Evolutionary conservation across 2,113 vertebrate species (phyloP).

Genomic region (Excalfactoria chinensis): DNA sequence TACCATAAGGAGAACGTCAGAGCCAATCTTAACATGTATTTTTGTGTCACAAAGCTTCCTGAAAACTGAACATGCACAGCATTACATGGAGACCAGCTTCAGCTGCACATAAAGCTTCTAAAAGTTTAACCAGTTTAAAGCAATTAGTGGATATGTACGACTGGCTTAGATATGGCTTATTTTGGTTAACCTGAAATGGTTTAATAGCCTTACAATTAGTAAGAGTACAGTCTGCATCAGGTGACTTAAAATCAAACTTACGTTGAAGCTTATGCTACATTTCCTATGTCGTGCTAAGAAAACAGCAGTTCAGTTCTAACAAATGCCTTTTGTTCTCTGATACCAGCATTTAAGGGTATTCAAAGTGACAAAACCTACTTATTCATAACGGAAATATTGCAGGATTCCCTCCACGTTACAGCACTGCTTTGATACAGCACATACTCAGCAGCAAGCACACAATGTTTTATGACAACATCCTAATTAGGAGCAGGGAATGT

Average conservation of each 20-base stretch:
- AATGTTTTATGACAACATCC: constrained; percentile 11
- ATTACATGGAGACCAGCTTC: not conserved
- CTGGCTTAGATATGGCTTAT: not conserved
- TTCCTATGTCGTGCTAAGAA: not conserved
- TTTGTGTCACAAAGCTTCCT: not conserved
- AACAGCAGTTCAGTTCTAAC: not conserved
- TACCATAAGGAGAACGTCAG: not conserved
- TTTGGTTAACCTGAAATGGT: not conserved
- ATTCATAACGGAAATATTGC: not conserved
- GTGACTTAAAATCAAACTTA: not conserved
- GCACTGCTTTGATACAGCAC: not conserved
- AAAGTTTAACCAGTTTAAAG: not conserved
- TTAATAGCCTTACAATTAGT: not conserved
- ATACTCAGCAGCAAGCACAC: not conserved
- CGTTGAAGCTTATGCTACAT: not conserved
- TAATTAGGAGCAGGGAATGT: not conserved
- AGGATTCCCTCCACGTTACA: not conserved
- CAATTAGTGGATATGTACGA: not conserved
- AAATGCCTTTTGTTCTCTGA: not conserved
- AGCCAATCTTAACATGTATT: not conserved
- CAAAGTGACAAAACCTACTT: not conserved
- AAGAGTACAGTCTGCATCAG: not conserved
- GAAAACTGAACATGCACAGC: not conserved
- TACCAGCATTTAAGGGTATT: not conserved
- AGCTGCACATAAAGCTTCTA: not conserved